Base-by-base conservation (phyloP, 64 coral and sea anemone species). In the Cladopsammia gracilis region DNA sequence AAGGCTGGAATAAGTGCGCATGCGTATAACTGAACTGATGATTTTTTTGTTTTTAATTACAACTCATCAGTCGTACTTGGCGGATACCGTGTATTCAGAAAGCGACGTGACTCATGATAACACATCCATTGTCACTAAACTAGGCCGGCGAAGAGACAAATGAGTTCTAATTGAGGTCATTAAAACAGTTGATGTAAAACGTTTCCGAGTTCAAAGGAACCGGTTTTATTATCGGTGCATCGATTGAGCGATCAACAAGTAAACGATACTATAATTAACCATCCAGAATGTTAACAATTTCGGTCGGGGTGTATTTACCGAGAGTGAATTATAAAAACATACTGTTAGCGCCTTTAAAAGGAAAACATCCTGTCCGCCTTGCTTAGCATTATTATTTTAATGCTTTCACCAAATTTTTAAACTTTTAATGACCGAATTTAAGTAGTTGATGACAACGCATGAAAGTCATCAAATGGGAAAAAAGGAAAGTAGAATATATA, bases 281-380 rank as follows among this genome's bases (percentile, higher is more conserved):
- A 11, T 49, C 12, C 43, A 11, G 80, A 84, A 84, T 84, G 64
- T 49, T 24, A 67, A 66, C 62, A 9, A 84, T 67, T 62, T 6
- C 47, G n/a, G 44, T 19, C 62, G 20, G 8, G 45, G 64, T 64
- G 12, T 92, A 53, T 86, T 76, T 92, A 68, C 81, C 18, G 82
- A 64, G 18, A 82, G 76, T 53, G 59, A 64, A 93, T 70, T 78
- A 54, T 87, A 73, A 82, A 88, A 89, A 89, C 92, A 94, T 80
- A 58, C 71, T 88, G 51, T 88, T 87, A 84, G 61, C 80, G 80
- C 61, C 61, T 34, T 18, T 59, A 34, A 59, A 79, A 64, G 57
- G 25, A 64, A 42, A 60, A 82, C 42, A 64, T 19, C 22, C 7
- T 79, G 15, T 60, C 12, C 25, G 5, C 9, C 59, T 62, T 14